These are phyloP conservation scores for Mobula hypostoma DNA, from an alignment of 2,113 vertebrate genomes.

Conservation along the genomic window DNA sequence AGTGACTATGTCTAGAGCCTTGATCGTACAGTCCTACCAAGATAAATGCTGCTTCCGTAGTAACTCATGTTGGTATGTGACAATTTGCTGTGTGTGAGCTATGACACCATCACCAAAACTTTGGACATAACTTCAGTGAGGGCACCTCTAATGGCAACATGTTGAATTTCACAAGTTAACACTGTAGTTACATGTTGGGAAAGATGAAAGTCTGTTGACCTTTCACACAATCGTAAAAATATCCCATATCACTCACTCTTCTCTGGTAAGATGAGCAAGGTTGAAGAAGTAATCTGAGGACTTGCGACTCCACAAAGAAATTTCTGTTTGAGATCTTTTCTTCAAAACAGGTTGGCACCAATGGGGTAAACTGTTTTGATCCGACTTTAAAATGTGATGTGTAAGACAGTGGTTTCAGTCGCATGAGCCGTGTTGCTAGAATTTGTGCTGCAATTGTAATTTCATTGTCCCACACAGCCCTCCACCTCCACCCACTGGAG, in stretches of 20 bases:
- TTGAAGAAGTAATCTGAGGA: slow-evolving; percentile 7
- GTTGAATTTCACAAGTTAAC: slow-evolving; percentile 56
- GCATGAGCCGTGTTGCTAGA: neutral
- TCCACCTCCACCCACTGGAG: neutral
- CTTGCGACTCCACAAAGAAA: slow-evolving; percentile 37
- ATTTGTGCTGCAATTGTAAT: neutral
- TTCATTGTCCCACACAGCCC: neutral
- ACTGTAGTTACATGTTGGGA: slow-evolving; percentile 47
- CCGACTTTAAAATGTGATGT: neutral
- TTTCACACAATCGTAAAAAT: slow-evolving; percentile 52
- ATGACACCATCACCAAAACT: neutral
- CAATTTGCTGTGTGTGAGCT: slow-evolving; percentile 1
- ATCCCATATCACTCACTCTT: slow-evolving; percentile 25
- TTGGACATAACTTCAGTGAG: slow-evolving; percentile 35
- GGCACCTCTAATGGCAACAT: slow-evolving; percentile 39
- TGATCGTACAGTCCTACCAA: neutral
- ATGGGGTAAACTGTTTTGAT: neutral
- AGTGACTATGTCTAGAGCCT: neutral
- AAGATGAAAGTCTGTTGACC: slow-evolving; percentile 52
- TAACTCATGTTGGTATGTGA: slow-evolving; percentile 23
- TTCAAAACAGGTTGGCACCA: neutral
- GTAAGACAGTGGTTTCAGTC: neutral
- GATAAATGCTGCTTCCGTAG: neutral
- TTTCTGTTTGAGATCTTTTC: slow-evolving; percentile 11
- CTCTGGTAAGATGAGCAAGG: neutral